Evolutionary conservation across 2,113 vertebrate species (phyloP), one percentile per base, ranked within the genome.

Genomic region (Myrmophylax atrothorax): DNA sequence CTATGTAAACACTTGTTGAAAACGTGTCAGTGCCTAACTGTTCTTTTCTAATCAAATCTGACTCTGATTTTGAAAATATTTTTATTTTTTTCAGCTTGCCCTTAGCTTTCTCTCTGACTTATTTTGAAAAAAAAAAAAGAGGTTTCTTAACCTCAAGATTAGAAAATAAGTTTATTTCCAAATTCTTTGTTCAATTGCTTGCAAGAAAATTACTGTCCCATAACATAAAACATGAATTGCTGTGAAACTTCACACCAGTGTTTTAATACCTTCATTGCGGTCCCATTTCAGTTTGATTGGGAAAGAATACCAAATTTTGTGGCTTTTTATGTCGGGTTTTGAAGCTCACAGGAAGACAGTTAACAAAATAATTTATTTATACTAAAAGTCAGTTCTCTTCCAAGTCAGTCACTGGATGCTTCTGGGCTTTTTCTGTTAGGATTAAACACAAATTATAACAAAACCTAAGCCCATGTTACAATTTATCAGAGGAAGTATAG

Each of bases 401-500:
- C 85, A 44, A 79, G n/a, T 60, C 49, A 89, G 78, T 95, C 96
- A 89, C 29, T 79, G 46, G 84, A 89, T 73, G 25, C 60, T 82
- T 95, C 69, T 62, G 35, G 40, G 25, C 19, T 20, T 42, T 26
- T 93, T 74, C 86, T 85, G 63, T 73, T 82, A 91, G 84, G 49
- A 79, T 90, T 72, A 92, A 95, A 79, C 29, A 86, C 28, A 94
- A 93, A 56, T 85, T 49, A 28, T 77, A 90, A 66, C 58, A 94
- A 91, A 94, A 66, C 56, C 28, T 86, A 90, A 95, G 8, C 3
- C n/a, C n/a, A 62, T n/a, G 91, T 58, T 80, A 52, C 53, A 81
- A 62, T 92, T 94, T 64, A 82, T 88, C 77, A 72, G 53, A 15
- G 26, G 68, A 25, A 79, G 49, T 58, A 47, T 55, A 40, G 49